A percentile compares a stretch with the other conserved stretches of the same genome.
Evolutionary conservation across 1,140 invertebrate species (phyloP).

Genomic region (Musca domestica): DNA sequence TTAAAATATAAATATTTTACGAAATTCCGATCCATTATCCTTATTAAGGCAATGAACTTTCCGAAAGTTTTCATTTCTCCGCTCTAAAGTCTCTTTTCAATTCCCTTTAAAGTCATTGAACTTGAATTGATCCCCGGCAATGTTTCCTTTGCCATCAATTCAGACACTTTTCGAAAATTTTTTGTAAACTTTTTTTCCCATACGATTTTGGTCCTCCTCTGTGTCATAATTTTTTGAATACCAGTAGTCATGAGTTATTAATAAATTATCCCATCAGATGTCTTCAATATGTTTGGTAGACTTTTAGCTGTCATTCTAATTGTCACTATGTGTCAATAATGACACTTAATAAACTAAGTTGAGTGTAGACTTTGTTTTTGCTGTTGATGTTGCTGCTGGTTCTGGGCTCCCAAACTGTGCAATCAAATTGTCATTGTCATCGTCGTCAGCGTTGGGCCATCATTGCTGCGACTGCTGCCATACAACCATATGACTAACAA

Average conservation of each 20-base stretch:
- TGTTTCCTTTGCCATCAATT: not conserved
- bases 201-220: too few species aligned
- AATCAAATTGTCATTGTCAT: slow-evolving; percentile 16
- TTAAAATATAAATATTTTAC: too few species aligned
- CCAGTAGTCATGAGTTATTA: not conserved
- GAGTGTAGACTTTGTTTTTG: not conserved
- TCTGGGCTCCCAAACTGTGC: not conserved
- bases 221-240: not conserved
- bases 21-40: too few species aligned
- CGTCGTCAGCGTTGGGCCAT: not conserved
- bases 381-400: too few species aligned
- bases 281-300: slow-evolving; percentile 18
- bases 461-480: too few species aligned
- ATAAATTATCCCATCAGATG: not conserved
- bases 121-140: too few species aligned
- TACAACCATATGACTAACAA: too few species aligned
- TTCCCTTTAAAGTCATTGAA: not conserved
- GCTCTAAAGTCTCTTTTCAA: too few species aligned
- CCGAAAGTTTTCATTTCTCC: too few species aligned
- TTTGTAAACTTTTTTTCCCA: not conserved
- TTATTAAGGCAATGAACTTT: too few species aligned
- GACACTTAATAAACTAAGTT: slow-evolving; percentile 21
- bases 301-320: slow-evolving; percentile 23
- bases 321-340: slow-evolving; percentile 23
- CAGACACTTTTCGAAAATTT: slow-evolving; percentile 5